Conservation (phyloP, 2,888 invertebrate genomes). For the Eupithecia insigniata region DNA sequence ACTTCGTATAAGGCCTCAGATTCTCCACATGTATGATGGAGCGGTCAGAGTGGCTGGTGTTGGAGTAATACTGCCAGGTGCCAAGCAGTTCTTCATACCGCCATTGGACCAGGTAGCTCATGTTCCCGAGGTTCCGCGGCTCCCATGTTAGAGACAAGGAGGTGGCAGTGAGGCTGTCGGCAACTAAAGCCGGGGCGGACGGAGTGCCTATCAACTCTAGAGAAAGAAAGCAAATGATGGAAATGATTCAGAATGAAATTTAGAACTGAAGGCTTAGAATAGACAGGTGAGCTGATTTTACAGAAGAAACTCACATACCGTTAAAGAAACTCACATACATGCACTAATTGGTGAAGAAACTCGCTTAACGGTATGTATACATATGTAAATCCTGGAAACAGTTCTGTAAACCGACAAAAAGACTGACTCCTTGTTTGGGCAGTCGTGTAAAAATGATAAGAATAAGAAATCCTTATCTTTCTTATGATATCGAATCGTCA, state of each 20-base stretch:
- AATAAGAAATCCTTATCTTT: no score
- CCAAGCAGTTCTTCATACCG: constrained; percentile 88
- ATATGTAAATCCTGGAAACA: no score
- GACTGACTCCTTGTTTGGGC: no score
- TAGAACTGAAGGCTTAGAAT: background rate
- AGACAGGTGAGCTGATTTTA: no score
- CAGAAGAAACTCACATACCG: no score
- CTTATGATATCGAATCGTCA: no score
- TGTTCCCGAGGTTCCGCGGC: constrained; percentile 80
- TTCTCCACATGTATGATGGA: constrained; percentile 89
- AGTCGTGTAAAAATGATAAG: no score
- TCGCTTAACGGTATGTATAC: no score
- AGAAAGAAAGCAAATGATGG: background rate
- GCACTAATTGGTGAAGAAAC: no score
- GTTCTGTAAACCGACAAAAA: no score
- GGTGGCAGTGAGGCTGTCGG: constrained; percentile 90
- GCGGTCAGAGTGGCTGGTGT: constrained; percentile 87
- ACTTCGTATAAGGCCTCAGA: constrained; percentile 94
- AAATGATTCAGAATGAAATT: background rate
- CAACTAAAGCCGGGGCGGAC: constrained; percentile 89
- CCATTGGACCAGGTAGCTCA: constrained; percentile 89
- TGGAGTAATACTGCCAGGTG: constrained; percentile 93
- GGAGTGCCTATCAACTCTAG: constrained; percentile 87
- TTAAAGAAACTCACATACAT: no score
- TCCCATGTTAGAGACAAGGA: constrained; percentile 94